phyloP scores from a whole-genome alignment of 2,888 invertebrate species.

The Oegoconia quadripuncta region DNA sequence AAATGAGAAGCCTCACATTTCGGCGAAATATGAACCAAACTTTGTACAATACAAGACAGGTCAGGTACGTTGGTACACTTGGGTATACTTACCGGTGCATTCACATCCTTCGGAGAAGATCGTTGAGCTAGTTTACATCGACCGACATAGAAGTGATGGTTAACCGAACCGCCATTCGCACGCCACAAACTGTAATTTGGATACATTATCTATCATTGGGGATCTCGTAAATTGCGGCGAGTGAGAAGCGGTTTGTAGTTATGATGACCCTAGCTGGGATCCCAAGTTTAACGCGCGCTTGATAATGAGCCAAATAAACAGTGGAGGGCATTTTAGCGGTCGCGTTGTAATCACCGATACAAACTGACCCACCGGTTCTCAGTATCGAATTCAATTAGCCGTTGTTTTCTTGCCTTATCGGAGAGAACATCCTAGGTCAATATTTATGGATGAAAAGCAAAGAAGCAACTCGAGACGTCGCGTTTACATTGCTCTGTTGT shows the following conservation, averaged over 20 bases:
- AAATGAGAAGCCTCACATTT: constrained; percentile 63
- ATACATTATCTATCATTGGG: constrained; percentile 56
- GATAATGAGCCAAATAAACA: constrained; percentile 60
- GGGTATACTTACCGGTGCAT: constrained; percentile 2
- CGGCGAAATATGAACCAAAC: constrained; percentile 67
- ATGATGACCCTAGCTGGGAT: constrained; percentile 19
- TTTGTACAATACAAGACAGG: no score
- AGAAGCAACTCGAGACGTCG: constrained; percentile 33
- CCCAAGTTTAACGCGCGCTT: constrained; percentile 17
- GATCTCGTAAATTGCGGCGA: constrained; percentile 47
- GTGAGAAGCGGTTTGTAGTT: constrained; percentile 17
- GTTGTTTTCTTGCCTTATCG: constrained; percentile 60
- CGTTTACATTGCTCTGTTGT: constrained; percentile 30
- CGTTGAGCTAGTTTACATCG: constrained; percentile 12
- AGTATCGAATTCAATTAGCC: constrained; percentile 51
- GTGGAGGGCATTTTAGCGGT: constrained; percentile 55
- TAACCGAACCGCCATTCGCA: constrained; percentile 34
- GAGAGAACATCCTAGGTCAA: constrained; percentile 61
- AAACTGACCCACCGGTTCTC: constrained; percentile 48
- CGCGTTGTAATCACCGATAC: constrained; percentile 54
- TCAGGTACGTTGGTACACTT: constrained; percentile 49
- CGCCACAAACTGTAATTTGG: constrained; percentile 48
- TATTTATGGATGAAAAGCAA: constrained; percentile 52
- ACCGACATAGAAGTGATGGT: neutral
- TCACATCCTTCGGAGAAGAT: constrained; percentile 11